A percentile compares a stretch with the other conserved stretches of the same genome.
phyloP scores from a whole-genome alignment of 1,140 invertebrate genomes.

The Papilio machaon region DNA sequence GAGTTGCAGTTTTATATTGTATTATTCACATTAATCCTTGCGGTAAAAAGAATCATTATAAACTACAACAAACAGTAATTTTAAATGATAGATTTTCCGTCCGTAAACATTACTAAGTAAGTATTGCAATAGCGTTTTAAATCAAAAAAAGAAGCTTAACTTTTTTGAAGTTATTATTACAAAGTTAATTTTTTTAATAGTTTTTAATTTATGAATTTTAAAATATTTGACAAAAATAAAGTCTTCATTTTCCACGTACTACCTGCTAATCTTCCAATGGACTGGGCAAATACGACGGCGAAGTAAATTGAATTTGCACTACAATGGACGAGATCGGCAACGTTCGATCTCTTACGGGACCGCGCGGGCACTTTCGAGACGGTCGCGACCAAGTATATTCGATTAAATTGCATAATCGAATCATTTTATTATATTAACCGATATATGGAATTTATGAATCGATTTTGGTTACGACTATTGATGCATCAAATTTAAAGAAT shows the following conservation, averaged over 20 bases:
- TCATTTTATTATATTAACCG: not conserved
- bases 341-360: conserved; percentile 50
- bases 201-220: not conserved
- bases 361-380: conserved; percentile 44
- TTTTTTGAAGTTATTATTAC: too few relatives aligned
- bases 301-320: conserved; percentile 70
- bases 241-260: conserved; percentile 48
- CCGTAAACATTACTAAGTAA: not conserved
- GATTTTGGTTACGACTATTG: not conserved
- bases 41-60: not conserved
- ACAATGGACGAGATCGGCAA: conserved; percentile 47
- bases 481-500: not conserved
- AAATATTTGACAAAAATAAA: not conserved
- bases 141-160: not conserved
- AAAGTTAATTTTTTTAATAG: too few relatives aligned
- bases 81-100: not conserved
- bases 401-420: conserved; percentile 40
- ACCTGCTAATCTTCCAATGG: conserved; percentile 64
- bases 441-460: not conserved
- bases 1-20: conserved; percentile 27
- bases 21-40: conserved; percentile 26
- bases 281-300: conserved; percentile 63
- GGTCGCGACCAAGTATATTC: conserved; percentile 41
- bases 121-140: too few relatives aligned
- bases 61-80: not conserved